A percentile compares a stretch with the other conserved stretches of the same genome.
Conservation (phyloP, 2,797 vertebrate genomes). For the Cossypha caffra region DNA sequence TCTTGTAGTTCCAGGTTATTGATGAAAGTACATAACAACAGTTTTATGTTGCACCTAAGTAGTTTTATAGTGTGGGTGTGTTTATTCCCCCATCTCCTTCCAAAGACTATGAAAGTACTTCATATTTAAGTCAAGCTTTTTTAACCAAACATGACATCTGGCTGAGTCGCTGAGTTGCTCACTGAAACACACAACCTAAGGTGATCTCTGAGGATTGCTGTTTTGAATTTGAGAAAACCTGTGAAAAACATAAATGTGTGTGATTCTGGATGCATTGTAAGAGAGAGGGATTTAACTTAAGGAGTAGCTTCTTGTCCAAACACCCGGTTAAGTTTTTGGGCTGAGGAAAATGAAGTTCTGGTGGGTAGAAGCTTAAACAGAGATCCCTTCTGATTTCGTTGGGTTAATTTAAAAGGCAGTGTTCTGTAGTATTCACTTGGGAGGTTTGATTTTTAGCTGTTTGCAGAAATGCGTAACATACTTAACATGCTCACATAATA, state of each 20-base stretch:
- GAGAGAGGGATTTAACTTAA: not conserved
- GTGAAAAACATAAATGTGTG: not conserved
- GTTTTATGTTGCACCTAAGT: not conserved
- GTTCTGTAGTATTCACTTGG: not conserved
- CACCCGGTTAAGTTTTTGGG: not conserved
- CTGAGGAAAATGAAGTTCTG: not conserved
- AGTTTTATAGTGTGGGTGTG: not conserved
- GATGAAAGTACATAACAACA: not conserved
- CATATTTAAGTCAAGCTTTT: not conserved
- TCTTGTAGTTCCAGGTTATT: not conserved
- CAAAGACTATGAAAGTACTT: not conserved
- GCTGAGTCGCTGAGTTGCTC: not conserved
- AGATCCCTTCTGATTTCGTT: not conserved
- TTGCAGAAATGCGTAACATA: rapidly evolving
- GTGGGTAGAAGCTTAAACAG: not conserved
- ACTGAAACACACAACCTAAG: not conserved
- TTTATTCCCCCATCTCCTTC: not conserved
- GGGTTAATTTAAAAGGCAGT: not conserved
- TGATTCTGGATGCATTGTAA: not conserved
- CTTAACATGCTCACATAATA: not conserved
- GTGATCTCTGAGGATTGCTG: not conserved
- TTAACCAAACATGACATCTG: not conserved
- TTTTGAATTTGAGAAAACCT: not conserved
- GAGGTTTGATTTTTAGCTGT: not conserved
- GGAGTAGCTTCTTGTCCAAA: not conserved